These are phyloP conservation scores for Geopemphigus sp. DNA, from an alignment of 1,140 invertebrate species.

Conservation along the genomic window DNA sequence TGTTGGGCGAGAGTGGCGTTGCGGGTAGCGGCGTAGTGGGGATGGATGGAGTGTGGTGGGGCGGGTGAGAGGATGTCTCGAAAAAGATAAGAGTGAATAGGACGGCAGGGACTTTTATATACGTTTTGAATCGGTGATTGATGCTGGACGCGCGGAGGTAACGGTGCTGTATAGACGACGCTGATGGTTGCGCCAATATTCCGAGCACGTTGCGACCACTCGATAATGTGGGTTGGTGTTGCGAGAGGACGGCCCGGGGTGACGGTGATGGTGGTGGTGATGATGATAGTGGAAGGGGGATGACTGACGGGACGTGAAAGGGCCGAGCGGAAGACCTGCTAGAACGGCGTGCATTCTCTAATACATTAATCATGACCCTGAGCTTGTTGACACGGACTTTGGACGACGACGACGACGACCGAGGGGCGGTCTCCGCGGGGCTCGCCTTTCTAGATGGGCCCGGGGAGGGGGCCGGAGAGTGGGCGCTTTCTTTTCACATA, in stretches of 20 bases:
- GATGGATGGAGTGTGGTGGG: too few relatives aligned
- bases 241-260: too few relatives aligned
- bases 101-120: not conserved
- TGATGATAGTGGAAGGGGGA: too few relatives aligned
- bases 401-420: conserved; percentile 4
- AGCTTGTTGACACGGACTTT: conserved; percentile 46
- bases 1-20: too few relatives aligned
- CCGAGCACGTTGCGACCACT: conserved; percentile 45
- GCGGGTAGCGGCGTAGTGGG: too few relatives aligned
- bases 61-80: not conserved
- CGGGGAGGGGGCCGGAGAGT: too few relatives aligned
- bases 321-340: too few relatives aligned
- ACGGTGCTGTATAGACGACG: not conserved
- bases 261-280: too few relatives aligned
- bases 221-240: conserved; percentile 19
- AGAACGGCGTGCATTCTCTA: conserved; percentile 12
- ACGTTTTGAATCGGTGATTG: conserved; percentile 31
- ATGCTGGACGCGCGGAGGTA: not conserved
- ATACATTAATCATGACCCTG: conserved; percentile 50
- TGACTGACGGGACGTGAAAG: too few relatives aligned
- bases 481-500: conserved; percentile 30
- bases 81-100: not conserved
- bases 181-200: conserved; percentile 38
- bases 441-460: not conserved
- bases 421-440: not conserved